A percentile compares a stretch with the other conserved stretches of the same genome.
These are phyloP conservation scores for Helobdella robusta DNA, from an alignment of 2,888 invertebrate genomes.

Conservation along the genomic window DNA sequence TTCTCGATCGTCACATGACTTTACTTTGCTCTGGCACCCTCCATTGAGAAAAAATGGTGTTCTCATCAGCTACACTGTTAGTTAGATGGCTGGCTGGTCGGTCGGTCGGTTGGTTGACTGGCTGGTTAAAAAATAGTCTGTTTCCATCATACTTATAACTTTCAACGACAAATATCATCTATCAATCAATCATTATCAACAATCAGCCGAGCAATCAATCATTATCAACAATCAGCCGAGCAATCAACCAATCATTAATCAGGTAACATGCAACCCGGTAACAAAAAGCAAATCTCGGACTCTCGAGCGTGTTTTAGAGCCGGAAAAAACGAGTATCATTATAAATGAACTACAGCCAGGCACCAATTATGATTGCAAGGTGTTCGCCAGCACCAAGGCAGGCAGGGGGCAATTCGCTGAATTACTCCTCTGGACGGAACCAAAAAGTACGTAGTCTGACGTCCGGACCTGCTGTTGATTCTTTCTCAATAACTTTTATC, in stretches of 20 bases:
- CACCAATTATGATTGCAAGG: constrained; percentile 65
- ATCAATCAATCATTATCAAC: not conserved
- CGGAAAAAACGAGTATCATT: constrained; percentile 18
- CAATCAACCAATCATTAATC: not conserved
- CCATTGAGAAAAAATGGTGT: constrained; percentile 53
- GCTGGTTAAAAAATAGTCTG: too few species aligned
- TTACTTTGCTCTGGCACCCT: constrained; percentile 48
- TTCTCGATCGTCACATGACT: constrained; percentile 26
- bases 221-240: not conserved
- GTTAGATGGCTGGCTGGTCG: too few species aligned
- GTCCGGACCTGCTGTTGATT: not conserved
- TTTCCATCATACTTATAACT: not conserved
- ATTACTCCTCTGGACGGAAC: constrained; percentile 60
- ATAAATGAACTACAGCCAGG: constrained; percentile 55
- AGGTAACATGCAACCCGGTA: constrained; percentile 11
- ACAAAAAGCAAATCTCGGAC: not conserved
- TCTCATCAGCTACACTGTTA: constrained; percentile 14
- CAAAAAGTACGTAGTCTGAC: constrained; percentile 53
- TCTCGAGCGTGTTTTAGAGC: too few species aligned
- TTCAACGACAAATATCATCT: not conserved
- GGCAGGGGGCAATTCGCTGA: constrained; percentile 55
- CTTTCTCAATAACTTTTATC: too few species aligned
- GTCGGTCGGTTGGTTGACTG: too few species aligned
- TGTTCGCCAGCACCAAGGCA: constrained; percentile 58
- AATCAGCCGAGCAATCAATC: not conserved